Percentiles rank a stretch among this genome's conserved stretches.
These are phyloP conservation scores for Folsomia manolachei DNA, from an alignment of 2,888 invertebrate species.

Conservation along the genomic window DNA sequence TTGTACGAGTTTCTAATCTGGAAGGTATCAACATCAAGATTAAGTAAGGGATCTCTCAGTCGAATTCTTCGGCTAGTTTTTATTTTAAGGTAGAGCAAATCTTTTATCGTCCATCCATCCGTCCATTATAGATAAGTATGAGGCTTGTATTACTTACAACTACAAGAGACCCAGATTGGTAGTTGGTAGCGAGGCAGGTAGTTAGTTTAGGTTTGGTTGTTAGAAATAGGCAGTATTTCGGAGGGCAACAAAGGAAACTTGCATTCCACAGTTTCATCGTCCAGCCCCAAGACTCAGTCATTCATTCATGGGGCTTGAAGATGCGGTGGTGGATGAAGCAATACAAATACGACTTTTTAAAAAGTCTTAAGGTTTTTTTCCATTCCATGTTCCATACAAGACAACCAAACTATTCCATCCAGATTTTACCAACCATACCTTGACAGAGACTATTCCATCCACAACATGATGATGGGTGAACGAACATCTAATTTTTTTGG, in stretches of 20 bases:
- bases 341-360: neutral
- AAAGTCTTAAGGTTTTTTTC: neutral
- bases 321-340: neutral
- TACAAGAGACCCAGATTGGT: slow-evolving; percentile 17
- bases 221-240: slow-evolving; percentile 14
- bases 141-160: slow-evolving; percentile 25
- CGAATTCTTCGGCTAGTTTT: neutral
- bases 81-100: neutral
- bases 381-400: neutral
- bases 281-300: slow-evolving; percentile 43
- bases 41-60: neutral
- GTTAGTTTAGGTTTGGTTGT: neutral
- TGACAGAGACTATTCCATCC: too few relatives aligned
- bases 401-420: too few relatives aligned
- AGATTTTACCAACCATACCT: too few relatives aligned
- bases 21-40: neutral
- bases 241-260: slow-evolving; percentile 32
- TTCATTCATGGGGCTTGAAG: slow-evolving; percentile 1
- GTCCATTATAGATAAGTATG: too few relatives aligned
- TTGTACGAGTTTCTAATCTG: too few relatives aligned
- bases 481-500: too few relatives aligned
- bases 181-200: too few relatives aligned
- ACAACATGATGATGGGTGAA: too few relatives aligned
- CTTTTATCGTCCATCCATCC: slow-evolving; percentile 2
- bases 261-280: slow-evolving; percentile 38